These are phyloP conservation scores for Peromyscus polionotus DNA, from an alignment of 2,113 vertebrate species.

Conservation along the genomic window DNA sequence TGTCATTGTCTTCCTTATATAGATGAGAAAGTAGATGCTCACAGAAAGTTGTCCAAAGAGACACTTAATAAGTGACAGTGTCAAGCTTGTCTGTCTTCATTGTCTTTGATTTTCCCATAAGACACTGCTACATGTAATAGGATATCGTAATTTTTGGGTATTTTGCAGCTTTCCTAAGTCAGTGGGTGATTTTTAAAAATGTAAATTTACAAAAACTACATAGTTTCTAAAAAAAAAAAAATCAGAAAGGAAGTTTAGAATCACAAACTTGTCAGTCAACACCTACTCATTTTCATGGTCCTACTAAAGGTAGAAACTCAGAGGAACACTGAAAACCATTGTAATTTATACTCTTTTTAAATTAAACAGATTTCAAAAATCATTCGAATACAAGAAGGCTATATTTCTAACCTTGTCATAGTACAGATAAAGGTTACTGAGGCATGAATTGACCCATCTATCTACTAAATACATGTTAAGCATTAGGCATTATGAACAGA, in stretches of 20 bases:
- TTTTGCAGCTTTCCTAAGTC: constrained; percentile 16
- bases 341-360: neutral
- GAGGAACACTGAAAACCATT: neutral
- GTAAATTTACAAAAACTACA: constrained; percentile 39
- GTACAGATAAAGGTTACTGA: constrained; percentile 39
- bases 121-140: neutral
- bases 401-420: neutral
- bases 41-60: constrained; percentile 39
- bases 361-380: constrained; percentile 60
- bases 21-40: neutral
- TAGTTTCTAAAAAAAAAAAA: constrained; percentile 30
- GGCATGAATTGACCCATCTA: neutral
- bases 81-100: constrained; percentile 15
- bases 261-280: constrained; percentile 9
- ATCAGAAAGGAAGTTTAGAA: constrained; percentile 8
- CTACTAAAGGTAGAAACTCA: neutral
- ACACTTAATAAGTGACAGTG: constrained; percentile 30
- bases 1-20: constrained; percentile 46
- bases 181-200: neutral
- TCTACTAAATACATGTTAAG: neutral
- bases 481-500: neutral
- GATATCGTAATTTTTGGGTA: constrained; percentile 45
- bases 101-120: constrained; percentile 20
- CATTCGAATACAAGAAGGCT: neutral
- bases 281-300: constrained; percentile 1